Base-by-base conservation (phyloP, 2,113 vertebrate species). In the Sigmodon hispidus region DNA sequence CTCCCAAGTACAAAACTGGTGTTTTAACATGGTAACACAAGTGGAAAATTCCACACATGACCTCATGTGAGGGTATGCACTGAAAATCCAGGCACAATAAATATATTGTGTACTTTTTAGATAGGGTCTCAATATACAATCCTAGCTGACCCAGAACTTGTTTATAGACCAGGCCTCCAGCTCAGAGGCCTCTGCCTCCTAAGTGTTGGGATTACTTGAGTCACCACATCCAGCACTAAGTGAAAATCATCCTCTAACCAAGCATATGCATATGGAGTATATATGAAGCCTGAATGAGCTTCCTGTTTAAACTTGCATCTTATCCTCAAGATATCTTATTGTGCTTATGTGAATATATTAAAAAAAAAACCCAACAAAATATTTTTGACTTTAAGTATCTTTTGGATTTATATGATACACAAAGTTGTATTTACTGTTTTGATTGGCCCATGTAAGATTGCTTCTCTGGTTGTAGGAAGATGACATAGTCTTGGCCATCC, bases 371-470 rank as follows among this genome's bases (percentile, higher is more conserved):
- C 0, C 12, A 15, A 67, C 22, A 16, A 50, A 43, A 55, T 7
- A 65, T 52, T 87, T 80, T 17, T 70, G n/a, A 31, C 50, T 36
- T 40, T 87, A 70, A 80, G 40, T 40, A 55, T n/a, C 57, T 67
- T 87, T 65, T 36, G 63, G 69, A 11, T 15, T 26, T 26, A 34
- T 26, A 19, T 16, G 24, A 85, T 10, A 65, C 3, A 34, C 11
- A 26, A 36, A 59, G 5, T 7, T 76, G 57, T 85, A 79, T 87
- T 84, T 92, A n/a, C 61, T 93, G 48, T 69, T 94, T 96, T 95
- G 16, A 24, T 67, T 52, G 77, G 52, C 9, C 13, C 55, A 93
- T 34, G 43, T 70, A 80, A 87, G 4, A 34, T 5, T 8, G 36
- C 80, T 34, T 6, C 43, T 90, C 65, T 65, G 31, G 67, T 24